Evolutionary conservation across 2,888 invertebrate genomes (phyloP), one percentile per base, ranked within the genome.

Genomic region (Andrena hattorfiana): DNA sequence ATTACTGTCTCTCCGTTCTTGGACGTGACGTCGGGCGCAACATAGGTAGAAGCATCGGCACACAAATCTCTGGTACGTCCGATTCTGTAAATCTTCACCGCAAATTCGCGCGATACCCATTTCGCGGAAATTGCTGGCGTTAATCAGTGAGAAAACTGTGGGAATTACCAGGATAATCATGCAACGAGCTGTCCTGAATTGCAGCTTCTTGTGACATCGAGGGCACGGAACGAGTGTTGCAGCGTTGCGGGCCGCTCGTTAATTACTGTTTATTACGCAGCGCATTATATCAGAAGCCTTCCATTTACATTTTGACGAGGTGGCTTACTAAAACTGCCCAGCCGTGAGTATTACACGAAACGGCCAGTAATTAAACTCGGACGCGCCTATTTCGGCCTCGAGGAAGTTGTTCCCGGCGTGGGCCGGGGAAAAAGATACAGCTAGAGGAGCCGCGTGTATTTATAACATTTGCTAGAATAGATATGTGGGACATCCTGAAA

Each of bases 401-500:
- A 83, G 77, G 83, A 83, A 85, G 71, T 77, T 77, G 77, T 82
- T 42, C 64, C 32, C 78, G 73, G 76, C 67, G 67, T 56, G 49
- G 67, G 73, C 70, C 63, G 54, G 32, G 68, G 73, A 73, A 77
- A 77, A 85, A 86, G 81, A 84, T 54, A 85, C 77, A 51, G 66
- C 56, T 63, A 77, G 83, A 51, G 67, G 80, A 82, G 88, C 83
- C 81, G 66, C 69, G 79, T 64, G 85, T 91, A 91, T 91, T 92
- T 92, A 90, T 91, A 91, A 91, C 87, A 84, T 77, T 81, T 74
- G 87, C 84, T 75, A 83, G 87, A 87, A 87, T 89, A 88, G 89
- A 91, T 89, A 92, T 91, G 88, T 91, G 88, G 92, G 91, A 90
- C 92, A 90, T 90, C 90, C 88, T 76, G 84, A 89, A 90, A 92